Conservation (phyloP, 1,140 invertebrate species). For the Thrips palmi region DNA sequence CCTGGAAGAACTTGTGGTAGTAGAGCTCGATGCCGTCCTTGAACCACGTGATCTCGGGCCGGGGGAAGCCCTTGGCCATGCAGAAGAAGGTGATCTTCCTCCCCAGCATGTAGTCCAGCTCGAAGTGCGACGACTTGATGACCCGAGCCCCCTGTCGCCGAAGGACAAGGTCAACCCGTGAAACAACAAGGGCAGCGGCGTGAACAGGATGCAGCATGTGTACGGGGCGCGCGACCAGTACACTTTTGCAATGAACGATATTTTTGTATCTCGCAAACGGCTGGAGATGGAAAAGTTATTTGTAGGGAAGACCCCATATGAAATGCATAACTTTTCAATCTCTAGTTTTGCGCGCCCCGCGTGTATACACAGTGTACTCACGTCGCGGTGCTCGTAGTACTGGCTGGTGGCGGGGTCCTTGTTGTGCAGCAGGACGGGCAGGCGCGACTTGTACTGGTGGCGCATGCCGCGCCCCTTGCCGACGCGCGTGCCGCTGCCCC, state of each 20-base stretch:
- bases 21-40: slow-evolving; percentile 38
- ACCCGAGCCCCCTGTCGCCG: slow-evolving; percentile 31
- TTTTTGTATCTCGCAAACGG: too few relatives aligned
- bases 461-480: slow-evolving; percentile 22
- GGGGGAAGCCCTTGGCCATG: slow-evolving; percentile 30
- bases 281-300: too few relatives aligned
- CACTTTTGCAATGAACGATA: too few relatives aligned
- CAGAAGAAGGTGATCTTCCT: slow-evolving; percentile 38
- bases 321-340: too few relatives aligned
- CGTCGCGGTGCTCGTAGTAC: slow-evolving; percentile 56
- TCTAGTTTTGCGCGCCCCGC: too few relatives aligned
- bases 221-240: too few relatives aligned
- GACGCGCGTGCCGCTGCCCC: slow-evolving; percentile 21
- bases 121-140: slow-evolving; percentile 35
- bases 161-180: slow-evolving; percentile 7
- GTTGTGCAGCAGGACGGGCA: slow-evolving; percentile 42
- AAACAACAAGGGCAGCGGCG: too few relatives aligned
- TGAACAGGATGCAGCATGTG: too few relatives aligned
- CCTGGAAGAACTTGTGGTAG: slow-evolving; percentile 33
- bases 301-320: background rate
- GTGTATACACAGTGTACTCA: too few relatives aligned
- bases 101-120: slow-evolving; percentile 36
- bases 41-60: slow-evolving; percentile 34
- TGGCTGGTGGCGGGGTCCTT: slow-evolving; percentile 39
- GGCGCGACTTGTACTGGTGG: slow-evolving; percentile 27